Conservation (phyloP, 2,797 vertebrate genomes). For the Gymnothorax reevesii region DNA sequence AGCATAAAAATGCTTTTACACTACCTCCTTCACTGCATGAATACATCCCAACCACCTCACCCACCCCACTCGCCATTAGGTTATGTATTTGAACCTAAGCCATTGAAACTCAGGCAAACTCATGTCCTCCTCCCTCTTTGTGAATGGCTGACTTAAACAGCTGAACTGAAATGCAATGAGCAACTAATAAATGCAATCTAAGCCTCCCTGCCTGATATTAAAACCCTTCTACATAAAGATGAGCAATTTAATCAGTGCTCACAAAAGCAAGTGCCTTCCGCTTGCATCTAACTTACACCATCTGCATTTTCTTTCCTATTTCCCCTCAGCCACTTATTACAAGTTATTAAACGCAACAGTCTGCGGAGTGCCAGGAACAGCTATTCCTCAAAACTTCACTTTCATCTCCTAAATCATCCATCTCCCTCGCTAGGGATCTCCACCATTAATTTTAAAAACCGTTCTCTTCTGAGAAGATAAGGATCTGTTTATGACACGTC, state of each 20-base stretch:
- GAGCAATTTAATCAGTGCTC: background rate
- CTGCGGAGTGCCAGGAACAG: background rate
- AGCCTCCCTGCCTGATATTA: background rate
- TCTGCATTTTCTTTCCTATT: background rate
- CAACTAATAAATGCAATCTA: background rate
- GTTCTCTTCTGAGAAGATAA: background rate
- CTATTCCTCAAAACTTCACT: background rate
- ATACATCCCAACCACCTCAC: background rate
- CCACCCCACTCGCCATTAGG: background rate
- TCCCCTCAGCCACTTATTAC: background rate
- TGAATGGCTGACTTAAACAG: background rate
- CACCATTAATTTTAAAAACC: background rate
- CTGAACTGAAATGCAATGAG: background rate
- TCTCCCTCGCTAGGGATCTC: background rate
- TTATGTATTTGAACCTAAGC: background rate
- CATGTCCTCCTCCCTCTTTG: background rate
- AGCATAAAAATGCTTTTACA: background rate
- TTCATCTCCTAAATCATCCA: background rate
- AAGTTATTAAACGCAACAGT: background rate
- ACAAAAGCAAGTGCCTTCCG: background rate
- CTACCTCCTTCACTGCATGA: background rate
- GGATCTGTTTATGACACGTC: background rate
- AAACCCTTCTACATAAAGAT: background rate
- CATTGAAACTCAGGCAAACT: background rate
- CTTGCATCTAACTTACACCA: conserved; percentile 4